Evolutionary conservation across 2,888 invertebrate genomes (phyloP).

Genomic region (Spodoptera exigua): DNA sequence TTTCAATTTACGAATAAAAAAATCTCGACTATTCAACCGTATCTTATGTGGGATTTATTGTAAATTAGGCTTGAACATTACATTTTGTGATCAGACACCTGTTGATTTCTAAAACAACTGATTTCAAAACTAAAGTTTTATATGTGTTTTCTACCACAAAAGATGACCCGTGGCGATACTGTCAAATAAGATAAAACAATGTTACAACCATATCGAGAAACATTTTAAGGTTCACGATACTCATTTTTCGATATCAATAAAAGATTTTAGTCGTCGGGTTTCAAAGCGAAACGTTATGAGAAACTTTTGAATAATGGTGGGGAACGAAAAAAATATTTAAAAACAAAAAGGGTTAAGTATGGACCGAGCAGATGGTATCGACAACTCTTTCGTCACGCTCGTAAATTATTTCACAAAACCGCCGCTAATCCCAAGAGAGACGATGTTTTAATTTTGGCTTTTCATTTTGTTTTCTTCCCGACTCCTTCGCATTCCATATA

Average conservation of each 20-base stretch:
- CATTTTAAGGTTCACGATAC: conserved; percentile 75
- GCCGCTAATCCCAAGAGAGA: conserved; percentile 84
- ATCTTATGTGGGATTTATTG: conserved; percentile 64
- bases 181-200: conserved; percentile 77
- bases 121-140: conserved; percentile 34
- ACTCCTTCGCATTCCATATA: conserved; percentile 76
- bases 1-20: conserved; percentile 65
- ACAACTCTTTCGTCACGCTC: conserved; percentile 87
- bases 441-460: conserved; percentile 87
- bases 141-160: conserved; percentile 60
- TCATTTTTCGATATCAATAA: conserved; percentile 85
- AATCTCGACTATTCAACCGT: conserved; percentile 59
- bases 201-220: conserved; percentile 69
- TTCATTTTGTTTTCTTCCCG: conserved; percentile 77
- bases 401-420: conserved; percentile 88
- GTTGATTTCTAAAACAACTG: conserved; percentile 64
- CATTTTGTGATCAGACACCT: conserved; percentile 62
- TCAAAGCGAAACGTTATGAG: conserved; percentile 84
- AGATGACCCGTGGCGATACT: conserved; percentile 51
- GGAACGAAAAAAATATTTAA: conserved; percentile 79
- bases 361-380: conserved; percentile 86
- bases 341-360: conserved; percentile 87
- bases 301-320: conserved; percentile 86
- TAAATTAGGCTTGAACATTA: conserved; percentile 62
- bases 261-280: conserved; percentile 78